Evolutionary conservation across 2,113 vertebrate species (phyloP).

Genomic region (Oncorhynchus kisutch): DNA sequence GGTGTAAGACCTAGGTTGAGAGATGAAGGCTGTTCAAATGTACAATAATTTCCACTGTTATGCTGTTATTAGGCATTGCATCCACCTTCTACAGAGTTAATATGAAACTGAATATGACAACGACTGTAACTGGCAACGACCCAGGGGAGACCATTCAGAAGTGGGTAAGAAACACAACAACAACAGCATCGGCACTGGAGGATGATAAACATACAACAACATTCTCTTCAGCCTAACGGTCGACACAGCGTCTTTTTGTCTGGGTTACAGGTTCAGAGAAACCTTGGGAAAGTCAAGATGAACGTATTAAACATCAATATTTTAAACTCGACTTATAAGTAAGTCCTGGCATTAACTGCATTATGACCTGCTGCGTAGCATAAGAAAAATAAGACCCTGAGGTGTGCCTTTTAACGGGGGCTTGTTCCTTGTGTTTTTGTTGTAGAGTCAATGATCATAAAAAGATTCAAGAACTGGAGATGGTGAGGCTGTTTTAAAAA

Average conservation of each 20-base stretch:
- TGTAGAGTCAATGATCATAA: neutral
- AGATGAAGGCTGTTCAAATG: too few species aligned
- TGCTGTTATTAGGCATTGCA: slow-evolving; percentile 24
- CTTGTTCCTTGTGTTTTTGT: neutral
- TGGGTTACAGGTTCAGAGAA: neutral
- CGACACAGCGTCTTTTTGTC: neutral
- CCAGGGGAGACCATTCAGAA: slow-evolving; percentile 32
- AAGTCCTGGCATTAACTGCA: neutral
- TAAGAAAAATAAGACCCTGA: too few species aligned
- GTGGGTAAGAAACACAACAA: slow-evolving; percentile 59
- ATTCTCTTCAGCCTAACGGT: neutral
- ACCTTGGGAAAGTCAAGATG: neutral
- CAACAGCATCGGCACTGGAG: neutral
- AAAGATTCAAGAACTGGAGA: slow-evolving; percentile 19
- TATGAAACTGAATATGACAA: slow-evolving; percentile 44
- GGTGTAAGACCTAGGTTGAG: neutral
- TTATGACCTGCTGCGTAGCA: too few species aligned
- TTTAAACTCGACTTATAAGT: neutral
- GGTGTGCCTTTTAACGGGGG: too few species aligned
- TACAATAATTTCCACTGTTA: neutral
- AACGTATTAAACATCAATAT: neutral
- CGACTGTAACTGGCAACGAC: slow-evolving; percentile 14
- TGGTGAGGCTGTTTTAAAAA: slow-evolving; percentile 36
- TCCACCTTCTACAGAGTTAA: slow-evolving; percentile 64
- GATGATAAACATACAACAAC: neutral